These are phyloP conservation scores for Metacarcinus magister DNA, from an alignment of 2,888 invertebrate genomes.

Conservation along the genomic window DNA sequence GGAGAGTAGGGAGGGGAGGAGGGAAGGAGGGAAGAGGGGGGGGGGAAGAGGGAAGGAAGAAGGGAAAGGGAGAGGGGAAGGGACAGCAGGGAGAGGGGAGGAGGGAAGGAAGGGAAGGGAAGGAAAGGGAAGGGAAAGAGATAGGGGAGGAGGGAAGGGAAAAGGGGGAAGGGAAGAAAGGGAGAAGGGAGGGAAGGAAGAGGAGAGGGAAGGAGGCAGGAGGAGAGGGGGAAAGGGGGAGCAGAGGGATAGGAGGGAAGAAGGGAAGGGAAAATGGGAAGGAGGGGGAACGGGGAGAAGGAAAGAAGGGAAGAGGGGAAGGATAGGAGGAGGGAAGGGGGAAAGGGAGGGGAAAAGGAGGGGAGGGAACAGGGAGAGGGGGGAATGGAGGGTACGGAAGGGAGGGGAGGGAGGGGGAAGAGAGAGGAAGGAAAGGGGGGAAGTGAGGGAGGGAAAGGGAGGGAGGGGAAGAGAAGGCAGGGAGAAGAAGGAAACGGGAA, in stretches of 20 bases:
- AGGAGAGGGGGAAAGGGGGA: neutral
- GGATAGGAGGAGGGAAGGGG: too few relatives aligned
- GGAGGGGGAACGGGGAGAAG: neutral
- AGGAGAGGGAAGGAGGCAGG: too few relatives aligned
- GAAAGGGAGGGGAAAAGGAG: too few relatives aligned
- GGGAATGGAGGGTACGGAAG: too few relatives aligned
- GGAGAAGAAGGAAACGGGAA: too few relatives aligned
- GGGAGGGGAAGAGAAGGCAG: too few relatives aligned
- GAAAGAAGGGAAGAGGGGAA: neutral
- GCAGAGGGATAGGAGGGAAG: too few relatives aligned
- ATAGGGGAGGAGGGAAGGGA: neutral
- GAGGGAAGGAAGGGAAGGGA: neutral
- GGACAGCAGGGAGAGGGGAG: neutral
- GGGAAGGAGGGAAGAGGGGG: neutral
- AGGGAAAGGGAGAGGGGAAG: neutral
- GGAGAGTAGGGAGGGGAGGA: too few relatives aligned
- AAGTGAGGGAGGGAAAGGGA: too few relatives aligned
- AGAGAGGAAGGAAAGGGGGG: too few relatives aligned
- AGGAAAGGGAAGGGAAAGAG: neutral
- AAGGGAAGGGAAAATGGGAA: slow-evolving; percentile 10
- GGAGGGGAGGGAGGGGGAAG: too few relatives aligned
- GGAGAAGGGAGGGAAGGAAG: neutral
- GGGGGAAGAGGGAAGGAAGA: neutral
- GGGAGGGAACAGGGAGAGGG: too few relatives aligned
- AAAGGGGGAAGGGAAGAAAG: neutral